Percentiles rank a stretch among this genome's conserved stretches.
Conservation (phyloP, 1,140 invertebrate species). For the Vanessa atalanta region DNA sequence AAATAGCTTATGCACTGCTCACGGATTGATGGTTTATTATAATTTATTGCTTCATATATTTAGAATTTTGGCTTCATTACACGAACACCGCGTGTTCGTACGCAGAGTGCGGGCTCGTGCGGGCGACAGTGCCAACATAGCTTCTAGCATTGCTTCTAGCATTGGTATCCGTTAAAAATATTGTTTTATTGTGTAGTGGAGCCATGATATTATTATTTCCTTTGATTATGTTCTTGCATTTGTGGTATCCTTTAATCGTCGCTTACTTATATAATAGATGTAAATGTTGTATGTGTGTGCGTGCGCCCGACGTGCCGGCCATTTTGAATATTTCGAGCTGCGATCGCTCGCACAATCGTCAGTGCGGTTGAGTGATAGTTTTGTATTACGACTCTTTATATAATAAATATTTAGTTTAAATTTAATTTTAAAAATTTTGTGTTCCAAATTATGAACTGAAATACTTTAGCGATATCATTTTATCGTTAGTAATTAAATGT, state of each 20-base stretch:
- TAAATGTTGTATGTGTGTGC: not conserved
- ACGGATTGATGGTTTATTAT: conserved; percentile 18
- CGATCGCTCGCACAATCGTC: not conserved
- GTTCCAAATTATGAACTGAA: conserved; percentile 7
- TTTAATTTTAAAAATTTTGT: not conserved
- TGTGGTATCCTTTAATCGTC: not conserved
- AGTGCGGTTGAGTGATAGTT: conserved; percentile 1
- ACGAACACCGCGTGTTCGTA: not conserved
- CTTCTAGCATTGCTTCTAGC: too few relatives aligned
- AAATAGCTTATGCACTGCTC: conserved; percentile 26
- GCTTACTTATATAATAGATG: conserved; percentile 2
- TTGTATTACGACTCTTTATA: not conserved
- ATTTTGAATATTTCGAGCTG: not conserved
- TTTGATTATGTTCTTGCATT: not conserved
- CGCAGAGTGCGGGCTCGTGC: not conserved
- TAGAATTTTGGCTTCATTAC: not conserved
- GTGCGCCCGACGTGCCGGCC: not conserved
- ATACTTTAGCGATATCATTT: conserved; percentile 6
- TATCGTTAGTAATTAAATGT: conserved; percentile 6
- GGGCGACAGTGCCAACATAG: not conserved
- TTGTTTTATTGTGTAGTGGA: not conserved
- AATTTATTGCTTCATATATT: not conserved
- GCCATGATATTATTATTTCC: not conserved
- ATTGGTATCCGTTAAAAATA: too few relatives aligned
- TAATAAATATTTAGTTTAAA: not conserved